phyloP scores from a whole-genome alignment of 2,113 vertebrate genomes.

The Formicarius rufipectus region DNA sequence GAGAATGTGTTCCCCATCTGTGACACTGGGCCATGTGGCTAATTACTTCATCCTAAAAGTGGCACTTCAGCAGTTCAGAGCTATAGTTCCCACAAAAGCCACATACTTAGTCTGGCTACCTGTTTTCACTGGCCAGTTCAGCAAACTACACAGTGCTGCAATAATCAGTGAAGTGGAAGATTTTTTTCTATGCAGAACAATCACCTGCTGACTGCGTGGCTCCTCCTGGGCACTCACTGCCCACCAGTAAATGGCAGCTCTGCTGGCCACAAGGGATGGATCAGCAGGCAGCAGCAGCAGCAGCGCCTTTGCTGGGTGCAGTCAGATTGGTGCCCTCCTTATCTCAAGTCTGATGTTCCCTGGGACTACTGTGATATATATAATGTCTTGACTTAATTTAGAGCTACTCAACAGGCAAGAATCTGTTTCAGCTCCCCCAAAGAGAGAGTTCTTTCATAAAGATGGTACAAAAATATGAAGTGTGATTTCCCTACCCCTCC shows the following conservation, averaged over 20 bases:
- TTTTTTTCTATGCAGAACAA: not conserved
- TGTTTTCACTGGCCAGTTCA: not conserved
- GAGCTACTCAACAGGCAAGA: not conserved
- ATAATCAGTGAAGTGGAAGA: not conserved
- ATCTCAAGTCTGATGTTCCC: not conserved
- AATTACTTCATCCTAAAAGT: not conserved
- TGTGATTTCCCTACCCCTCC: too few species aligned
- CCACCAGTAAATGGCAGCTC: not conserved
- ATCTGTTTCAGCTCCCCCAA: not conserved
- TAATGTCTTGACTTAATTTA: not conserved
- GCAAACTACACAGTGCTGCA: not conserved
- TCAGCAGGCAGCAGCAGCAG: not conserved
- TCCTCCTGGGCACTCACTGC: not conserved
- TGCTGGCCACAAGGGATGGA: fast-evolving
- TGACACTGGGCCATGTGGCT: not conserved
- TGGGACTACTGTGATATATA: not conserved
- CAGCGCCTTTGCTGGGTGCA: not conserved
- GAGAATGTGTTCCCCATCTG: not conserved
- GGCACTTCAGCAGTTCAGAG: not conserved
- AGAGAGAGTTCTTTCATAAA: not conserved
- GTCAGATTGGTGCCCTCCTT: not conserved
- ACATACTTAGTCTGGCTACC: not conserved
- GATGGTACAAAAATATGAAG: not conserved
- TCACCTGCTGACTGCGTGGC: not conserved
- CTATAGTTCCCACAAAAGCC: not conserved